A percentile compares a stretch with the other conserved stretches of the same genome.
Conservation (phyloP, 2,888 invertebrate species). For the Cristatella mucedo region DNA sequence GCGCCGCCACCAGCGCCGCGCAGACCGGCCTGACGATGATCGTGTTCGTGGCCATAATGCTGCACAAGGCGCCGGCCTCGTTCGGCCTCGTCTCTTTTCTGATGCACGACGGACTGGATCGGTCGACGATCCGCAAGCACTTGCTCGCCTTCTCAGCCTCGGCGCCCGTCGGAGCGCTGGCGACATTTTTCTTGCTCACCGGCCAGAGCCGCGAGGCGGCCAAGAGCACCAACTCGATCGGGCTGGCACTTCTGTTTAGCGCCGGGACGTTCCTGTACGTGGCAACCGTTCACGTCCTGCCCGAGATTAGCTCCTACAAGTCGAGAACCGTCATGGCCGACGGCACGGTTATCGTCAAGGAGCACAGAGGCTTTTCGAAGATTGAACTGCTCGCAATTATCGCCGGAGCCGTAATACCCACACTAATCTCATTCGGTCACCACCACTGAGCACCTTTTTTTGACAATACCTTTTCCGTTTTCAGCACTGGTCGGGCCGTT, state of each 20-base stretch:
- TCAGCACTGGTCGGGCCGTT: too few relatives aligned
- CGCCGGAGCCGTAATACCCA: conserved; percentile 68
- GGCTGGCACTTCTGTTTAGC: conserved; percentile 92
- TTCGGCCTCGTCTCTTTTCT: conserved; percentile 96
- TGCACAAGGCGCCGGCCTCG: conserved; percentile 97
- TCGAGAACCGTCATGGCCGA: conserved; percentile 21
- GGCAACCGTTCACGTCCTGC: conserved; percentile 92
- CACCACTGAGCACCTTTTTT: too few relatives aligned
- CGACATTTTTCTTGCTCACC: conserved; percentile 88
- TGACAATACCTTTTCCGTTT: too few relatives aligned
- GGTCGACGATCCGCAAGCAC: conserved; percentile 70
- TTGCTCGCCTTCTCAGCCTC: conserved; percentile 76
- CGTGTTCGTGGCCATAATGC: conserved; percentile 93
- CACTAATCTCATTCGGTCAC: conserved; percentile 77
- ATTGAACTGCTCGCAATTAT: conserved; percentile 68
- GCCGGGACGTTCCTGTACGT: conserved; percentile 98
- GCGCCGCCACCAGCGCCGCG: conserved; percentile 90
- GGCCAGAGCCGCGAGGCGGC: conserved; percentile 79
- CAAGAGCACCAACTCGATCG: conserved; percentile 77
- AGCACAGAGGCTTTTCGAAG: conserved; percentile 46
- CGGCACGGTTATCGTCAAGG: conserved; percentile 25
- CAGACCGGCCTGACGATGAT: conserved; percentile 92
- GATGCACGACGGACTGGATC: conserved; percentile 80
- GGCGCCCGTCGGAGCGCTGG: conserved; percentile 70
- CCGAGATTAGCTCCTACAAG: conserved; percentile 52